Base-by-base conservation (phyloP, 2,797 vertebrate species). In the Ctenopoma kingsleyae region DNA sequence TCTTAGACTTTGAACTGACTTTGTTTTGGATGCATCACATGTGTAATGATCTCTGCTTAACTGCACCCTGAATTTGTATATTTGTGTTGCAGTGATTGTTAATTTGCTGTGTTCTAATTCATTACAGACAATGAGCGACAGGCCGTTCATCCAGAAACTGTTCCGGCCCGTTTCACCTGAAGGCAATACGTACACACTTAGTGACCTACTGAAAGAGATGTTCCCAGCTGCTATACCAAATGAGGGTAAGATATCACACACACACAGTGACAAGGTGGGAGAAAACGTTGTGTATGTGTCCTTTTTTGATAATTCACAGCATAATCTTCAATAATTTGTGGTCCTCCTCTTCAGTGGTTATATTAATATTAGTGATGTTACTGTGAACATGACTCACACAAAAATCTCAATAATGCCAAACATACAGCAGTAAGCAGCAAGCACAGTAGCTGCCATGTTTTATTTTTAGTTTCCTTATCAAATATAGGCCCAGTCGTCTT, bases 111-210 rank as follows among this genome's bases (percentile, higher is more conserved):
- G 9, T 22, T 86, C 16, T 63, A 0, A 22, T 78, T 77, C 32
- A 2, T 69, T 85, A 1, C 90, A 99, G 97, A 95, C 96, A 10
- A 94, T 92, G 43, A 96, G 95, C 65, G 96, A 99, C 73, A 92
- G 96, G 68, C 98, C 98, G 46, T 99, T 98, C 92, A 96, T 98
- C 91, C 98, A 99, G 94, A 99, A 97, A 85, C 94, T 96, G 22
- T 99, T 98, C 91, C 97, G 98, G 32, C 98, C 98, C 5, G 58
- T 96, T 90, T 94, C 96, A 74, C 70, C 94, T 57, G 97, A 98
- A 78, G 97, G 97, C 74, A 94, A 93, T 12, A 41, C 91, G 19
- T 95, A 97, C 82, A 98, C 97, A 0, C 91, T 99, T 43, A 96
- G 96, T 36, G 97, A 97, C 90, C 94, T 99, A 69, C 92, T 99